Conservation (phyloP, 2,113 vertebrate species). For the Phoenicopterus ruber region DNA sequence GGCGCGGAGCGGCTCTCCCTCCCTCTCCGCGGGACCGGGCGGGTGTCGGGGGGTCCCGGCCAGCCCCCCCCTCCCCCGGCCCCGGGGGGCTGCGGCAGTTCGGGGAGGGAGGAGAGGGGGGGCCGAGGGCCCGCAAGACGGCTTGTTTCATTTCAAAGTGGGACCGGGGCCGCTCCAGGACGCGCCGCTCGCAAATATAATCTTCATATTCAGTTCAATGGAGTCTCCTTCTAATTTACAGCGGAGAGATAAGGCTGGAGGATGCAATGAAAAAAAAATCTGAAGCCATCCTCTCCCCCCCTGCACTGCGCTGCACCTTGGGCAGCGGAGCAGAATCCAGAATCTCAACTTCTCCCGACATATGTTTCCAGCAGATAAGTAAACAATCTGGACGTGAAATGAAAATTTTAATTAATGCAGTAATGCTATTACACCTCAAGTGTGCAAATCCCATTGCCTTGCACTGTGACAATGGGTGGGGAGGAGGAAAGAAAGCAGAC, state of each 20-base stretch:
- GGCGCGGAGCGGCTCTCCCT: neutral
- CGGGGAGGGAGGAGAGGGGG: neutral
- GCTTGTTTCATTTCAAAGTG: conserved; percentile 85
- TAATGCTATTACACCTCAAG: conserved; percentile 92
- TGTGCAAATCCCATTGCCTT: conserved; percentile 90
- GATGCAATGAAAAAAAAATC: conserved; percentile 88
- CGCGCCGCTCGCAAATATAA: conserved; percentile 76
- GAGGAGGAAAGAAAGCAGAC: conserved; percentile 40
- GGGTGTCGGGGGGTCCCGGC: neutral
- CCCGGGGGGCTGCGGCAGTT: neutral
- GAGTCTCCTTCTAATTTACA: conserved; percentile 96
- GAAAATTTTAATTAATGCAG: conserved; percentile 97
- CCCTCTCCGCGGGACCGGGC: neutral
- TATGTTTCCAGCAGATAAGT: conserved; percentile 99
- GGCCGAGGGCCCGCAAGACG: neutral
- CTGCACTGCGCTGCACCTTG: conserved; percentile 93
- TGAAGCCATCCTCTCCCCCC: conserved; percentile 72
- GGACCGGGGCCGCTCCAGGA: conserved; percentile 85
- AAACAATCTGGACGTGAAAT: conserved; percentile 99
- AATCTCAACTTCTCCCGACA: conserved; percentile 95
- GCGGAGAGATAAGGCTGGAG: conserved; percentile 88
- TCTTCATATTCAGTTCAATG: conserved; percentile 91
- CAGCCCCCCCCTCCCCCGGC: neutral
- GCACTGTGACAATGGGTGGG: conserved; percentile 81
- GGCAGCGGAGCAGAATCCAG: conserved; percentile 95